Conservation (phyloP, 2,113 vertebrate species). For the Synchiropus splendidus region DNA sequence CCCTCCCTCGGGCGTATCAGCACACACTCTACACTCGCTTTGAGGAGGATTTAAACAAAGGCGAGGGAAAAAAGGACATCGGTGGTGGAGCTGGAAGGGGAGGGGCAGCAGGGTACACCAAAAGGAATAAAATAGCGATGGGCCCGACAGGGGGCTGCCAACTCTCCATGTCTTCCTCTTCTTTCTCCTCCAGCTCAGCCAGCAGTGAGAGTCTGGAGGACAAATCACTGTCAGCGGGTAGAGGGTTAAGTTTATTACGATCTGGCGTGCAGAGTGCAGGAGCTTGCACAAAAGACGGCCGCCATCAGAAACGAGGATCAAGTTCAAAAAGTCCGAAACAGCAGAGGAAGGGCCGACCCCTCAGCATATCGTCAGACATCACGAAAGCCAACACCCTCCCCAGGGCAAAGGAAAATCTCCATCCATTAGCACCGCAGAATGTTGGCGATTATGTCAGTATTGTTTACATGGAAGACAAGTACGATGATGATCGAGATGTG, state of each 20-base stretch:
- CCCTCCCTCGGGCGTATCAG: conserved; percentile 67
- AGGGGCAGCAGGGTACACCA: conserved; percentile 47
- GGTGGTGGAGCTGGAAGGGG: conserved; percentile 35
- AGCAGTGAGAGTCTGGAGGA: conserved; percentile 79
- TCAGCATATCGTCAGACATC: conserved; percentile 58
- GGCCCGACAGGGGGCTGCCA: conserved; percentile 46
- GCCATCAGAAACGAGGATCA: conserved; percentile 49
- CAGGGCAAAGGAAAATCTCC: conserved; percentile 57
- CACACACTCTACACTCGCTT: conserved; percentile 60
- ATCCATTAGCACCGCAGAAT: conserved; percentile 43
- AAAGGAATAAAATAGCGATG: conserved; percentile 53
- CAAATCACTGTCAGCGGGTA: conserved; percentile 52
- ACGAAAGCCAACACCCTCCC: conserved; percentile 69
- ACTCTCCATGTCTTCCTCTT: conserved; percentile 70
- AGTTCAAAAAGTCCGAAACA: conserved; percentile 56
- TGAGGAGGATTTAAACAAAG: conserved; percentile 62
- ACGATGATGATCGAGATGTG: conserved; percentile 12
- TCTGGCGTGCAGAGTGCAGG: conserved; percentile 47
- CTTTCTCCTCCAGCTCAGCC: conserved; percentile 73
- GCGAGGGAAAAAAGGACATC: conserved; percentile 46
- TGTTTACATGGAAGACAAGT: conserved; percentile 47
- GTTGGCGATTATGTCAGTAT: conserved; percentile 71
- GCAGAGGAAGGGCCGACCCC: conserved; percentile 53
- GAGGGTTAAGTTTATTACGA: conserved; percentile 51
- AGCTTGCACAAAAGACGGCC: conserved; percentile 51